Evolutionary conservation across 1,140 invertebrate species (phyloP), one percentile per base, ranked within the genome.

Genomic region (Trichomalopsis sarcophagae): DNA sequence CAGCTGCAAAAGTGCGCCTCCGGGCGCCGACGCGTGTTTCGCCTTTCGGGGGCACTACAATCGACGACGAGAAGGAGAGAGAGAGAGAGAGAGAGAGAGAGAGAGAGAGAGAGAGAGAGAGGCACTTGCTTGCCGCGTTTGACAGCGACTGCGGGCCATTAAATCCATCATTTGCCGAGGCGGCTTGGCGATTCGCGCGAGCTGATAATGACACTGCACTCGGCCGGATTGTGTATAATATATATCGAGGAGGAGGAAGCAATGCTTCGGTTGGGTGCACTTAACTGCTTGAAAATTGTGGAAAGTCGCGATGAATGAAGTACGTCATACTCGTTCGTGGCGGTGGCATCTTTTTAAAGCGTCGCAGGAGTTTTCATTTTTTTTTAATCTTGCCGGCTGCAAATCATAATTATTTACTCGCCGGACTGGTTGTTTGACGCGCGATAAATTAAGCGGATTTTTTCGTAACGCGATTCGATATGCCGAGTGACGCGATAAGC

Each of bases 71-170:
- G 81, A 11, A 36, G 73, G 27, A 23, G 55, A 23, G 55, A 75
- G 30, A 82, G 66, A 36, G 2, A 36, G 27, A 36, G 2, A 36
- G 33, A 36, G 2, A 36, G 27, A 36, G 2, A 36, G 17, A 62
- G 81, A 11, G 23, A 55, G 27, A 23, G 55, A 23, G 55, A 75
- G 30, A 82, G 66, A 36, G 2, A 36, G 27, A 36, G 2, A 36
- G 33, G 33, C 33, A 44, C 55, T 76, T 73, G 27, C 80, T 82
- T 10, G 62, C n/a, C 30, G 2, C n/a, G 23, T 84, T 83, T 84
- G 75, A 78, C 82, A 84, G 82, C 47, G 62, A 84, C 62, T 84
- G 74, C 82, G 27, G 62, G 40, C 75, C 75, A 84, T 84, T 78
- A 78, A 78, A 84, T 84, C 40, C 66, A 78, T 78, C 62, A 84